Conservation (phyloP, 2,797 vertebrate species). For the Hoplostethus mediterraneus region DNA sequence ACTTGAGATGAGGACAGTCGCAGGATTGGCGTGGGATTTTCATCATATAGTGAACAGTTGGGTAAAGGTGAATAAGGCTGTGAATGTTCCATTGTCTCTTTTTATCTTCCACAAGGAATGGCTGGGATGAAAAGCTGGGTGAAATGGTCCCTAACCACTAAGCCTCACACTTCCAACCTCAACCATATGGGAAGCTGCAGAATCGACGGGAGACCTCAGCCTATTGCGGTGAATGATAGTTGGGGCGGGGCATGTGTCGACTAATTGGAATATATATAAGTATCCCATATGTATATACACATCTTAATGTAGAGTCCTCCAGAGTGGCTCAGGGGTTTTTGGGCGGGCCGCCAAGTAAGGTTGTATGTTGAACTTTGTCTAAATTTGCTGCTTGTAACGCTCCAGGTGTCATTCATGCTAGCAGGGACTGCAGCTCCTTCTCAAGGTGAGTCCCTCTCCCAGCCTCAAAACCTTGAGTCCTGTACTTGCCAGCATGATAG, state of each 20-base stretch:
- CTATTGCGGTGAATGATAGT: slow-evolving; percentile 15
- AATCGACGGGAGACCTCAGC: slow-evolving; percentile 1
- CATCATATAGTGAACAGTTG: slow-evolving; percentile 6
- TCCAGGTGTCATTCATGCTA: slow-evolving; percentile 33
- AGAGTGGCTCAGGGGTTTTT: slow-evolving; percentile 10
- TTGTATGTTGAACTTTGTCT: slow-evolving; percentile 16
- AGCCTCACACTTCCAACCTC: neutral
- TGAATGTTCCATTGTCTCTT: neutral
- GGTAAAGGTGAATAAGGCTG: slow-evolving; percentile 11
- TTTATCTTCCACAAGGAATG: slow-evolving; percentile 5
- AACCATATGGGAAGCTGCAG: no score
- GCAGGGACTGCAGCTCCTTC: neutral
- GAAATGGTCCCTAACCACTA: slow-evolving; percentile 16
- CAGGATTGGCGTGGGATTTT: slow-evolving; percentile 24
- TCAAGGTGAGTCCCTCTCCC: neutral
- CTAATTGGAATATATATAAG: slow-evolving; percentile 39
- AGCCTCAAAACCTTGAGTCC: slow-evolving; percentile 50
- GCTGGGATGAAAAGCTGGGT: slow-evolving; percentile 9
- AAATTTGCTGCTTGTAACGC: neutral
- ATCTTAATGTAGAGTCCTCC: slow-evolving; percentile 32
- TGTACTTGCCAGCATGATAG: slow-evolving; percentile 17
- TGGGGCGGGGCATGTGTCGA: slow-evolving; percentile 24
- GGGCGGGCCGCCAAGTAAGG: neutral
- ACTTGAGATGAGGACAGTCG: slow-evolving; percentile 40
- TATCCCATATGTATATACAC: slow-evolving; percentile 60